Base-by-base conservation (phyloP, 2,888 invertebrate genomes). In the Spilosoma lubricipeda region DNA sequence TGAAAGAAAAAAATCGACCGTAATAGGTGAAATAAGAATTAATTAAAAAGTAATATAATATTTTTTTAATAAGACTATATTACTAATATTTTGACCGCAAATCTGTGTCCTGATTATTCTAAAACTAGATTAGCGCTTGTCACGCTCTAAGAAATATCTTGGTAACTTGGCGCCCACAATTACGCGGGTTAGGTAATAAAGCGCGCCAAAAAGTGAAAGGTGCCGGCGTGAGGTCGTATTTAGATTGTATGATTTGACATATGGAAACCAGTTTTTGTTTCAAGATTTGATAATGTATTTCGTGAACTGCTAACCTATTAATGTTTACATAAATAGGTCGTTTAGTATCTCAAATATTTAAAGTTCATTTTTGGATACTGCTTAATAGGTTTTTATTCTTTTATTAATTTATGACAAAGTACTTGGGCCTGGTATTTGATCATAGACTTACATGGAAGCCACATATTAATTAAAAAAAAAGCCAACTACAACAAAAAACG, bases 121-220 rank as follows among this genome's bases (percentile, higher is more conserved):
- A 63, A 23, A 42, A 20, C 39, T 72, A 67, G 52, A 67, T 30
- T 67, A 30, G 27, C 15, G 3, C 30, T 63, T 63, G 70, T 63
- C 64, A 71, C 63, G 70, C 70, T 70, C 70, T 45, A 63, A 11
- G 63, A 59, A 42, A 2, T 70, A 70, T 70, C 36, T 56, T 42
- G 63, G 70, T 70, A 45, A 45, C 15, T 36, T n/a, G 56, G 36
- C 56, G 67, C 13, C 69, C n/a, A 59, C 39, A 63, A 70, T 70
- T 71, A 65, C 71, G 33, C 45, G 45, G 23, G 66, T 72, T 72
- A 75, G 66, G 72, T 75, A 75, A 72, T 70, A 30, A n/a, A 20
- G 27, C 39, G 27, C 48, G 36, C n/a, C 72, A 70, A 45, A 71
- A 75, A 75, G 75, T 75, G 75, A 75, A 75, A 75, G 75, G 75